These are phyloP conservation scores for Tachina grossa DNA, from an alignment of 2,888 invertebrate genomes.

Conservation along the genomic window DNA sequence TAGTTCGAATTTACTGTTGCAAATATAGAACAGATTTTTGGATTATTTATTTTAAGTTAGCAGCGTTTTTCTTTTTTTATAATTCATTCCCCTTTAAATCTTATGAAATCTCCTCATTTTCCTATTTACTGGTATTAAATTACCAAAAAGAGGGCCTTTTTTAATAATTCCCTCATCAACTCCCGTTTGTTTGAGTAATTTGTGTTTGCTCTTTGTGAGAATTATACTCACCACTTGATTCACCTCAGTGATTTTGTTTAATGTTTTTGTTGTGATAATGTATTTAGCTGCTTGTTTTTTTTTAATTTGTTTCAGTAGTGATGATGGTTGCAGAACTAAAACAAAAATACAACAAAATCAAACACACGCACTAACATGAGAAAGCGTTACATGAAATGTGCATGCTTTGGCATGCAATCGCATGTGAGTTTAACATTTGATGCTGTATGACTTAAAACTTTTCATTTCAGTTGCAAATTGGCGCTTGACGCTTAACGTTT, in stretches of 20 bases:
- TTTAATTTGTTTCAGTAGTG: constrained; percentile 9
- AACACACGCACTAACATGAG: background rate
- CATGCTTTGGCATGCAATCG: constrained; percentile 53
- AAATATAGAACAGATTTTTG: no score
- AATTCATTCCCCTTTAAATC: background rate
- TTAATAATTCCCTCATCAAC: background rate
- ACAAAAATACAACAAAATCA: background rate
- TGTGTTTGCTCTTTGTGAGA: background rate
- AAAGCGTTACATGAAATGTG: constrained; percentile 24
- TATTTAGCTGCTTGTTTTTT: constrained; percentile 9
- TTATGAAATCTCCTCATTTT: background rate
- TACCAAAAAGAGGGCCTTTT: background rate
- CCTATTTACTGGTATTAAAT: background rate
- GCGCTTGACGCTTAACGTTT: constrained; percentile 66
- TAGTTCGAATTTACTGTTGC: no score
- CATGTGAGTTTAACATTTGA: constrained; percentile 56
- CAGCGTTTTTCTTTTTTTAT: no score
- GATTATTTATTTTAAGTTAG: no score
- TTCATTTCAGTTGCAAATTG: constrained; percentile 69
- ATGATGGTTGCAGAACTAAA: background rate
- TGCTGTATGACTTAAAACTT: constrained; percentile 62
- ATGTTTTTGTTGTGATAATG: constrained; percentile 30
- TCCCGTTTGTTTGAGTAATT: background rate
- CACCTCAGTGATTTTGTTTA: constrained; percentile 25
- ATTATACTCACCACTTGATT: constrained; percentile 6